Evolutionary conservation across 2,797 vertebrate genomes (phyloP).

Genomic region (Alcedo quadribrachys): DNA sequence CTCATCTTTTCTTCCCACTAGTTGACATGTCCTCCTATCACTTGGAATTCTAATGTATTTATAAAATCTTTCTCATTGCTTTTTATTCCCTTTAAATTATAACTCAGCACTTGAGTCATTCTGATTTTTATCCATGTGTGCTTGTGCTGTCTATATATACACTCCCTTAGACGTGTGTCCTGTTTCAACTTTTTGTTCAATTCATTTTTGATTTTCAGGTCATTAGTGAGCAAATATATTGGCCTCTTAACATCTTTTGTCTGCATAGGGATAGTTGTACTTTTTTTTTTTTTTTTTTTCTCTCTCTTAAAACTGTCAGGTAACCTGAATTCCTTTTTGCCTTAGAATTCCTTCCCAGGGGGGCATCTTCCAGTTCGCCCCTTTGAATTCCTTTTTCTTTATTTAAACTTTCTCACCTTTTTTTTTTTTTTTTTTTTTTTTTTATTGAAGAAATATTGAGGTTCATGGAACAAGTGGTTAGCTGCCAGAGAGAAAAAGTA

Average conservation of each 20-base stretch:
- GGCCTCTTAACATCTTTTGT: constrained; percentile 33
- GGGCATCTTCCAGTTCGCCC: background rate
- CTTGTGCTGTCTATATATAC: constrained; percentile 41
- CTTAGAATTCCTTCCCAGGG: constrained; percentile 33
- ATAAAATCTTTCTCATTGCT: constrained; percentile 5
- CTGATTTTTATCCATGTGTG: background rate
- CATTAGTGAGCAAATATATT: constrained; percentile 54
- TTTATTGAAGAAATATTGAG: background rate
- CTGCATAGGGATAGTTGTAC: background rate
- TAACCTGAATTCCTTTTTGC: constrained; percentile 51
- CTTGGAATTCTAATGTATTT: background rate
- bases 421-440: background rate
- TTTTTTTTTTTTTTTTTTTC: background rate
- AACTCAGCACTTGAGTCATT: background rate
- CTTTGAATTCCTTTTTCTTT: constrained; percentile 55
- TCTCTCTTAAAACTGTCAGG: constrained; percentile 6
- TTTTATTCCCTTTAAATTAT: constrained; percentile 32
- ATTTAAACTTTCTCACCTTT: background rate
- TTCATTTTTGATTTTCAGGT: constrained; percentile 45
- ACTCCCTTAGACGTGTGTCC: background rate
- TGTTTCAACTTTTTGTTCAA: constrained; percentile 31
- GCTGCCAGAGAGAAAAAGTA: constrained; percentile 24
- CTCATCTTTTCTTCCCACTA: background rate
- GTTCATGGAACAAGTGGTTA: constrained; percentile 30
- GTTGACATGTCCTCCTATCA: background rate